Percentiles rank a stretch among this genome's conserved stretches.
phyloP scores from a whole-genome alignment of 2,888 invertebrate genomes.

The Theretra japonica region DNA sequence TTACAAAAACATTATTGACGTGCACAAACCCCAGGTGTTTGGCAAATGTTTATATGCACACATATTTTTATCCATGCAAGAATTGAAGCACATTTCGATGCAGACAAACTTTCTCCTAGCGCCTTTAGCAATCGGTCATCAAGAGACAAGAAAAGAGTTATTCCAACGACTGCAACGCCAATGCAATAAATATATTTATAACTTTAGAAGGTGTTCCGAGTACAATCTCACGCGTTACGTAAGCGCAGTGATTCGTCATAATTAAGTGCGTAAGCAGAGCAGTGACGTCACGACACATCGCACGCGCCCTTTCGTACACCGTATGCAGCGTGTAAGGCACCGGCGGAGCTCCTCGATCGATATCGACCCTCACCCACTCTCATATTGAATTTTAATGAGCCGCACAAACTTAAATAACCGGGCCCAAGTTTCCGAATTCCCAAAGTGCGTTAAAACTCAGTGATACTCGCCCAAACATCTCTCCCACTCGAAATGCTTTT shows the following conservation, averaged over 20 bases:
- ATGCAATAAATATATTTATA: not conserved
- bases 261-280: constrained; percentile 6
- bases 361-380: constrained; percentile 52
- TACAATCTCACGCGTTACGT: constrained; percentile 1
- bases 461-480: constrained; percentile 39
- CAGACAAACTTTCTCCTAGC: no score
- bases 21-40: no score
- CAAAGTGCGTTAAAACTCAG: constrained; percentile 53
- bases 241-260: constrained; percentile 43
- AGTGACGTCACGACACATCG: constrained; percentile 1
- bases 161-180: no score
- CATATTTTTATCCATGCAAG: no score
- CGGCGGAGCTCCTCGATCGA: constrained; percentile 58
- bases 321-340: constrained; percentile 50
- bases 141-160: no score
- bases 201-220: not conserved
- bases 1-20: no score
- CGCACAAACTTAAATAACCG: constrained; percentile 59
- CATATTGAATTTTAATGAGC: constrained; percentile 73
- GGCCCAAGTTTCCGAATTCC: constrained; percentile 49
- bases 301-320: constrained; percentile 35
- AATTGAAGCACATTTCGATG: no score
- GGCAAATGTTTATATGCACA: no score
- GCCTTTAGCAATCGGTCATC: no score
- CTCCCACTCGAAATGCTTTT: constrained; percentile 51